Evolutionary conservation across 2,888 invertebrate genomes (phyloP).

Genomic region (Rhagonycha fulva): DNA sequence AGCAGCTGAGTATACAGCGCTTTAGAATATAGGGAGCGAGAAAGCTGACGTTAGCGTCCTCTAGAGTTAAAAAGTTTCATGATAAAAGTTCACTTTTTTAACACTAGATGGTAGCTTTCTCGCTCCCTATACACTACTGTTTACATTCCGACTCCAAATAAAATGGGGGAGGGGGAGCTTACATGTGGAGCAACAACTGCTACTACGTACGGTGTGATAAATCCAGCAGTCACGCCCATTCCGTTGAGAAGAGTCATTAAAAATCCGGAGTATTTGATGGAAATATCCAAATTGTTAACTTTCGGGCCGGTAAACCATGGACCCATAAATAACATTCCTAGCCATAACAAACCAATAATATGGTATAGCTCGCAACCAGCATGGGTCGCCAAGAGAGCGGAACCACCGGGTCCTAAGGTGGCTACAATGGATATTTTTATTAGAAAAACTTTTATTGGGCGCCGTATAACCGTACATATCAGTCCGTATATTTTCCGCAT

Average conservation of each 20-base stretch:
- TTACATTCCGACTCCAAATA: no score
- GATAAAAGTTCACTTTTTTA: no score
- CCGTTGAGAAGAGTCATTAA: conserved; percentile 66
- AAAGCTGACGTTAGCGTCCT: no score
- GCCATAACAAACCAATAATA: neutral
- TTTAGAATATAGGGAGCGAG: no score
- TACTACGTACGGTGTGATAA: conserved; percentile 61
- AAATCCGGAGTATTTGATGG: conserved; percentile 65
- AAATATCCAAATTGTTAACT: conserved; percentile 65
- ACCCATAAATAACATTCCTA: conserved; percentile 56
- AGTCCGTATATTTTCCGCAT: conserved; percentile 70
- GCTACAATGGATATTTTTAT: neutral
- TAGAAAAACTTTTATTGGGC: neutral
- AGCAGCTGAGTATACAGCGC: no score
- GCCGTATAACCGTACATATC: conserved; percentile 58
- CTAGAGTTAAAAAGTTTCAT: no score
- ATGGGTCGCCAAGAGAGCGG: neutral
- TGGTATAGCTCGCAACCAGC: neutral
- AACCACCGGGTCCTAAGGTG: neutral
- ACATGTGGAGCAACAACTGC: conserved; percentile 15
- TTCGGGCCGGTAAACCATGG: conserved; percentile 68
- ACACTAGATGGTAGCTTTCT: no score
- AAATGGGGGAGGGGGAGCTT: neutral
- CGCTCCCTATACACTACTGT: no score
- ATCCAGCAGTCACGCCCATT: conserved; percentile 61